Percentiles rank a stretch among this genome's conserved stretches.
phyloP scores from a whole-genome alignment of 2,113 vertebrate species.

The Corvus hawaiiensis region DNA sequence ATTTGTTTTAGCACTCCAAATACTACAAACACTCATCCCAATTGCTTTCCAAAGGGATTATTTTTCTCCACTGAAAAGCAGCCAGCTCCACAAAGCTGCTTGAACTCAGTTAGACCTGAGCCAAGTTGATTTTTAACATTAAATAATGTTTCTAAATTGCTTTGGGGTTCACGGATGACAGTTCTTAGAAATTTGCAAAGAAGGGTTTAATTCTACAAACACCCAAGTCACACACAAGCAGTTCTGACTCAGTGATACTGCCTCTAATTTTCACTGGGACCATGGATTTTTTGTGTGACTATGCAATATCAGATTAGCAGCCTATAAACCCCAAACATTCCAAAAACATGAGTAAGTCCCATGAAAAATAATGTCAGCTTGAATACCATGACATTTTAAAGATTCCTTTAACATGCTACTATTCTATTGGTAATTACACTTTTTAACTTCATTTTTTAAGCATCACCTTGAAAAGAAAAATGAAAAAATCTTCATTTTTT shows the following conservation, averaged over 20 bases:
- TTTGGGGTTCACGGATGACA: background rate
- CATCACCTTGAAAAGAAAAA: background rate
- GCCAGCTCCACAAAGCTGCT: constrained; percentile 28
- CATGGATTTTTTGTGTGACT: background rate
- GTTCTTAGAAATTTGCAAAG: background rate
- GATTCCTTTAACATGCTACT: background rate
- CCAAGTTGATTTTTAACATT: constrained; percentile 44
- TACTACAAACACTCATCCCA: constrained; percentile 27
- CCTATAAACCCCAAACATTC: background rate
- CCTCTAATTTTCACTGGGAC: background rate
- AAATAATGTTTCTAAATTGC: constrained; percentile 34
- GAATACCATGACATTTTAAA: background rate
- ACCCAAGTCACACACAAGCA: background rate
- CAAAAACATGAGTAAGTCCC: background rate
- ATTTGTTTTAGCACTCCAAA: constrained; percentile 30
- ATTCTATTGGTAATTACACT: background rate
- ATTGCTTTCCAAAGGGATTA: constrained; percentile 56
- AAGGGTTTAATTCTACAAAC: background rate
- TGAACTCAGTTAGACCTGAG: constrained; percentile 4
- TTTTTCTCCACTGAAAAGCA: constrained; percentile 37
- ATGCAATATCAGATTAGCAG: background rate
- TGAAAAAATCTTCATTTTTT: background rate
- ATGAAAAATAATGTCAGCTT: background rate
- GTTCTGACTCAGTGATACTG: background rate
- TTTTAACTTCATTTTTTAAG: background rate